Evolutionary conservation across 2,797 vertebrate genomes (phyloP).

Genomic region (Lepilemur septentrionalis): DNA sequence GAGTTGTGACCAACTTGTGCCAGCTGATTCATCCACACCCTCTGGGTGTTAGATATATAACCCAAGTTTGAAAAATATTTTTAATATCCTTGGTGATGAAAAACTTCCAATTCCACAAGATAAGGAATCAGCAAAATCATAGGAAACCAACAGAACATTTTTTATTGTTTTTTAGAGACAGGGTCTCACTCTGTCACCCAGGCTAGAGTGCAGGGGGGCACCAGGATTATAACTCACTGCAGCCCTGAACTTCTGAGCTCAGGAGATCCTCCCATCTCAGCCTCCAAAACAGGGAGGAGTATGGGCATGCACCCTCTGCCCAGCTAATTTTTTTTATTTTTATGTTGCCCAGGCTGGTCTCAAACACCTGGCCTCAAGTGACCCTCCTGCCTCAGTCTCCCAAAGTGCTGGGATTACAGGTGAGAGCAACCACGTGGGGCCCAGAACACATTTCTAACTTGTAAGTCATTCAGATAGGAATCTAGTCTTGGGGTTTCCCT

Average conservation of each 20-base stretch:
- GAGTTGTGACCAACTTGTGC: background rate
- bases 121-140: background rate
- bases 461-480: too few species aligned
- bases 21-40: slow-evolving; percentile 26
- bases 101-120: background rate
- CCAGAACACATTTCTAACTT: too few species aligned
- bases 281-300: background rate
- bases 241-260: background rate
- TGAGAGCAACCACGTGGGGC: too few species aligned
- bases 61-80: slow-evolving; percentile 11
- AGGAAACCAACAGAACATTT: background rate
- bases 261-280: background rate
- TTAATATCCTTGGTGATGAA: background rate
- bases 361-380: background rate
- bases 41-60: background rate
- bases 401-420: too few species aligned
- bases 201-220: background rate
- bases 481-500: too few species aligned
- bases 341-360: background rate
- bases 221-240: background rate
- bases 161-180: background rate
- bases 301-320: background rate
- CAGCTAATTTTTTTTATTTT: background rate
- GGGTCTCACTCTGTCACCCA: background rate
- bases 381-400: too few species aligned